Evolutionary conservation across 2,113 vertebrate species (phyloP).

Genomic region (Protobothrops flavoviridis): DNA sequence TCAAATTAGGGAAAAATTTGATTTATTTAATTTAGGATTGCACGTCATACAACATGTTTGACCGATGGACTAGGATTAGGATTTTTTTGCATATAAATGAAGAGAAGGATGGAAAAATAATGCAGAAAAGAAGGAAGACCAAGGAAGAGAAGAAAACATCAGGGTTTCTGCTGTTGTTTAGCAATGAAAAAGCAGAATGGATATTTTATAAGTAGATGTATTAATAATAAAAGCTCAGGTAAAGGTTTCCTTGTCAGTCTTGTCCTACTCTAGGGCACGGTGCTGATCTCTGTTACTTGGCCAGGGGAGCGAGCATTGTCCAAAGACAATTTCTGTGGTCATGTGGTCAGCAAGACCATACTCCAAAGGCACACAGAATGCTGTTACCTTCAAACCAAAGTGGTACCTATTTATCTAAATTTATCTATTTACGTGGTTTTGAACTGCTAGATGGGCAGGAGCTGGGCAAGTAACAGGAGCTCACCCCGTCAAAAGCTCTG

Average conservation of each 20-base stretch:
- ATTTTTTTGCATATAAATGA: not conserved
- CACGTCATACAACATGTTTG: not conserved
- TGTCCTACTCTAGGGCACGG: too few relatives aligned
- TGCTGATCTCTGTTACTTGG: not conserved
- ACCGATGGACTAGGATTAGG: not conserved
- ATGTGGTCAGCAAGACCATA: not conserved
- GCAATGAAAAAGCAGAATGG: not conserved
- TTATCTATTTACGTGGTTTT: not conserved
- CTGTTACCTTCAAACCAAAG: not conserved
- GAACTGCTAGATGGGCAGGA: not conserved
- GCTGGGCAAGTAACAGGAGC: not conserved
- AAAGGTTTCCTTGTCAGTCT: too few relatives aligned
- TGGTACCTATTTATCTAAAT: not conserved
- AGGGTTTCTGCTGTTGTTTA: not conserved
- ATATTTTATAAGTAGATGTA: too few relatives aligned
- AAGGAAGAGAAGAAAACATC: not conserved
- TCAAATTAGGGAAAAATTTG: not conserved
- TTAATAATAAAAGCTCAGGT: too few relatives aligned
- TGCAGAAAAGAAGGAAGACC: not conserved
- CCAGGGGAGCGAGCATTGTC: not conserved
- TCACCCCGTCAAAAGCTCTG: not conserved
- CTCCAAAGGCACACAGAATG: not conserved
- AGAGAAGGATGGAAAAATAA: not conserved
- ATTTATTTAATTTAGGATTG: not conserved
- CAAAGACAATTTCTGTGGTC: not conserved